A percentile compares a stretch with the other conserved stretches of the same genome.
phyloP scores from a whole-genome alignment of 1,140 invertebrate species.

The Coboldia fuscipes region DNA sequence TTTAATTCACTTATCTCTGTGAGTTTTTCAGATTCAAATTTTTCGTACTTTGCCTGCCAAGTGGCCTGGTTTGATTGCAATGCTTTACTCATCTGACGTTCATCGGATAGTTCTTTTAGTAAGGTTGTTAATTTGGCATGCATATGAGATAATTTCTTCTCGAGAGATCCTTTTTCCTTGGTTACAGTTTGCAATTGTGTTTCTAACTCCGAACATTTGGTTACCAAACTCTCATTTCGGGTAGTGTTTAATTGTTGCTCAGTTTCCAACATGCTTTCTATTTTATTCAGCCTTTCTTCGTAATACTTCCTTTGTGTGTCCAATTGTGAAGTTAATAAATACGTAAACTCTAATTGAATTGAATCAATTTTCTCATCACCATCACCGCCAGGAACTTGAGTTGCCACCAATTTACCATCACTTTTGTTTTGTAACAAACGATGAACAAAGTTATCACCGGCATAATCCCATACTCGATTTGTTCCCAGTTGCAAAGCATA shows the following conservation, averaged over 20 bases:
- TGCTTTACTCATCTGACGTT: conserved; percentile 56
- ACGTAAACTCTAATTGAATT: conserved; percentile 88
- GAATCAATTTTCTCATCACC: conserved; percentile 80
- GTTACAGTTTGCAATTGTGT: conserved; percentile 25
- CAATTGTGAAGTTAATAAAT: conserved; percentile 88
- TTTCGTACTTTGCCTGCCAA: conserved; percentile 45
- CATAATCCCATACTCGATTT: conserved; percentile 79
- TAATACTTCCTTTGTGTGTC: conserved; percentile 87
- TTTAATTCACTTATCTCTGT: conserved; percentile 60
- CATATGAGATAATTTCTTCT: conserved; percentile 39
- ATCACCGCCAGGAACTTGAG: conserved; percentile 30
- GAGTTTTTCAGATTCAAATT: conserved; percentile 52
- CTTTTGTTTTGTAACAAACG: conserved; percentile 84
- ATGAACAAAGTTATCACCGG: conserved; percentile 91
- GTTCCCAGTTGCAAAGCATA: conserved; percentile 92
- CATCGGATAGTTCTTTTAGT: conserved; percentile 48
- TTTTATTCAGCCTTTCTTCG: conserved; percentile 55
- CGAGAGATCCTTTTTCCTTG: conserved; percentile 40
- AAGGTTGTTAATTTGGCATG: conserved; percentile 28
- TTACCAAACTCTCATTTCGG: conserved; percentile 20
- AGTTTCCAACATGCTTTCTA: conserved; percentile 21
- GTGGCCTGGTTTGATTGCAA: conserved; percentile 52
- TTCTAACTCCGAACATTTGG: conserved; percentile 27
- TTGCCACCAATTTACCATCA: conserved; percentile 92
- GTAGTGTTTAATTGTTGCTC: conserved; percentile 21